A percentile compares a stretch with the other conserved stretches of the same genome.
Conservation (phyloP, 2,113 vertebrate species). For the Seriola dumerili region DNA sequence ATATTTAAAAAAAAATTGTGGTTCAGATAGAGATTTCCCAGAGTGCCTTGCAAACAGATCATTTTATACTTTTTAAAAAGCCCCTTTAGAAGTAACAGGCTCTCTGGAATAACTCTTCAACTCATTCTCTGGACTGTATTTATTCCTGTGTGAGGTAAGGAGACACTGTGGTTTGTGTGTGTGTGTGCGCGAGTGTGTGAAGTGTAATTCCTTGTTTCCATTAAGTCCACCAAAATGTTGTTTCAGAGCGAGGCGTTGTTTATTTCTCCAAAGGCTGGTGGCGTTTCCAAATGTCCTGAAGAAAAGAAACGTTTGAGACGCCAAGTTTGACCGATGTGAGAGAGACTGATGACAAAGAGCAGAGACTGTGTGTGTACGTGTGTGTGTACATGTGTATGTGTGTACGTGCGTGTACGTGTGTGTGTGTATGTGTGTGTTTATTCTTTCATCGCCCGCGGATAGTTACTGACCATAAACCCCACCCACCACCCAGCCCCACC, state of each 20-base stretch:
- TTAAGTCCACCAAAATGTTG: slow-evolving; percentile 41
- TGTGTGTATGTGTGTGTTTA: slow-evolving; percentile 24
- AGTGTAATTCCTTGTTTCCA: slow-evolving; percentile 44
- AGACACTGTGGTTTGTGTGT: slow-evolving; percentile 32
- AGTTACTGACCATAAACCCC: slow-evolving; percentile 57
- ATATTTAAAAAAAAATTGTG: neutral
- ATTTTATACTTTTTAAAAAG: neutral
- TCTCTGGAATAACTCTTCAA: neutral
- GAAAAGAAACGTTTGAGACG: slow-evolving; percentile 15
- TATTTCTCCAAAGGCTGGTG: slow-evolving; percentile 59
- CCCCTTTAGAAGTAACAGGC: fast-evolving
- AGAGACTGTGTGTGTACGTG: slow-evolving; percentile 42
- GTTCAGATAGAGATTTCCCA: neutral
- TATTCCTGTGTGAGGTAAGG: slow-evolving; percentile 38
- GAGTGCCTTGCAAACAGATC: neutral
- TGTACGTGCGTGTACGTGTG: slow-evolving; percentile 18
- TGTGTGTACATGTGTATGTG: slow-evolving; percentile 28
- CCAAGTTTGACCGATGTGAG: slow-evolving; percentile 29
- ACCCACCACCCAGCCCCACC: too few species aligned
- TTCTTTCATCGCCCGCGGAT: too few species aligned
- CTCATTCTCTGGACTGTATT: slow-evolving; percentile 27
- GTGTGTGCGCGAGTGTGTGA: slow-evolving; percentile 31
- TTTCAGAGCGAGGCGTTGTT: slow-evolving; percentile 31
- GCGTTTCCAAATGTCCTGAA: slow-evolving; percentile 51
- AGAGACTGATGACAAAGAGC: slow-evolving; percentile 55